phyloP scores from a whole-genome alignment of 2,113 vertebrate genomes.

The Herpetotheres cachinnans region DNA sequence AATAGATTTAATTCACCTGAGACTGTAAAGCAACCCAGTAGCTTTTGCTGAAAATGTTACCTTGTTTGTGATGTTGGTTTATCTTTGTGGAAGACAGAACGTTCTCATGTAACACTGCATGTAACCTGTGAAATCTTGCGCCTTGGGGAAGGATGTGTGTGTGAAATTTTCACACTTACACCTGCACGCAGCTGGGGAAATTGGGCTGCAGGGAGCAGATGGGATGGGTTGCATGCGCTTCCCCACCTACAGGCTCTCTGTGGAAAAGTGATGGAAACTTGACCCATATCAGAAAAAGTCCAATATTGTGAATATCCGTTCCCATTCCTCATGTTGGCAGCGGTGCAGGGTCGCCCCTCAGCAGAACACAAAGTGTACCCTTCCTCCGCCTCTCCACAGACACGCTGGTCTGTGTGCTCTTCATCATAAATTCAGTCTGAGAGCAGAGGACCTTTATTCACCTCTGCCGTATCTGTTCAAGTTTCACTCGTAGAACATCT shows the following conservation, averaged over 20 bases:
- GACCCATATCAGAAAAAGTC: neutral
- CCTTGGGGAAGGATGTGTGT: rapidly evolving
- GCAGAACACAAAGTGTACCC: neutral
- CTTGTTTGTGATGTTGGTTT: neutral
- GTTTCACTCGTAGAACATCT: neutral
- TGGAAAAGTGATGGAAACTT: neutral
- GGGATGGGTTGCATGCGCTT: neutral
- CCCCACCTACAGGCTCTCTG: neutral
- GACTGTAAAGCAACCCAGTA: neutral
- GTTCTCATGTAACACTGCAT: neutral
- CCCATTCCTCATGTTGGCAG: neutral
- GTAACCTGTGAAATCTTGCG: neutral
- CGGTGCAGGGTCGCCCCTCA: neutral
- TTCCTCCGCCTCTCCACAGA: neutral
- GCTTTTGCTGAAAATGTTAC: neutral
- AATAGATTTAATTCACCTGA: neutral
- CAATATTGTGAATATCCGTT: neutral
- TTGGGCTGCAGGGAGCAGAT: neutral
- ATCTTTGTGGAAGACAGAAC: neutral
- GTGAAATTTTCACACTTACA: neutral
- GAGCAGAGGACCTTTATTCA: neutral
- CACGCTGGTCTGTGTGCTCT: neutral
- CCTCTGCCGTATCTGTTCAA: neutral
- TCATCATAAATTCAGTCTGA: neutral
- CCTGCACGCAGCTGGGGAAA: neutral